phyloP scores from a whole-genome alignment of 1,140 invertebrate genomes.

The Adelges cooleyi region DNA sequence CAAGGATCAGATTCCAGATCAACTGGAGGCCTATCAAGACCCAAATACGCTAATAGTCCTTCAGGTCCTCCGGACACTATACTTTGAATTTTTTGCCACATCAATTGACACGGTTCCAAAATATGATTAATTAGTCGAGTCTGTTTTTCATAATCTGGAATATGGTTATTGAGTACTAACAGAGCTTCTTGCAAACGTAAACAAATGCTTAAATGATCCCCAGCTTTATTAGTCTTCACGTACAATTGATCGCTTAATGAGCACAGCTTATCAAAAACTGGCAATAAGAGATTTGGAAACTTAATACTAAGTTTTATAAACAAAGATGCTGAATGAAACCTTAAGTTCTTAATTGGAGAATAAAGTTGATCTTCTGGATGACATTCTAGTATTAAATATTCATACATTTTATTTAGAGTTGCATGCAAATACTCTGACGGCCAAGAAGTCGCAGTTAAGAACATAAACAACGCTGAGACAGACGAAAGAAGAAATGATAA shows the following conservation, averaged over 20 bases:
- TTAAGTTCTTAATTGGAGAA: constrained; percentile 46
- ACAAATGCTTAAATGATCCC: constrained; percentile 14
- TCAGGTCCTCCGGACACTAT: constrained; percentile 5
- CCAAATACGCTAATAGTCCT: constrained; percentile 14
- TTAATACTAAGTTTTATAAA: constrained; percentile 81
- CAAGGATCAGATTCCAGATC: constrained; percentile 6
- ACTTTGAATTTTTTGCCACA: constrained; percentile 24
- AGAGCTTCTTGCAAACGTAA: constrained; percentile 19
- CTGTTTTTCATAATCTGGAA: constrained; percentile 18
- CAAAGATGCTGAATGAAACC: constrained; percentile 74
- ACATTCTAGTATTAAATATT: constrained; percentile 20
- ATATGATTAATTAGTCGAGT: constrained; percentile 20
- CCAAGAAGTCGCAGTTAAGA: constrained; percentile 63
- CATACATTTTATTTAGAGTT: constrained; percentile 24
- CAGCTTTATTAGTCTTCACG: constrained; percentile 9
- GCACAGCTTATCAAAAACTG: constrained; percentile 58
- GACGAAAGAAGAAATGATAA: constrained; percentile 72
- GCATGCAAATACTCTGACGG: constrained; percentile 24
- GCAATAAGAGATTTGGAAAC: constrained; percentile 68
- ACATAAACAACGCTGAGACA: constrained; percentile 80
- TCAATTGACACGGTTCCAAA: constrained; percentile 25
- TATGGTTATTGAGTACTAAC: constrained; percentile 7
- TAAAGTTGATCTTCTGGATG: constrained; percentile 13
- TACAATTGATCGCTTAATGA: constrained; percentile 21
- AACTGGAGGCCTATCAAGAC: constrained; percentile 4